Evolutionary conservation across 2,888 invertebrate genomes (phyloP).

Genomic region (Ecliptopera silaceata): DNA sequence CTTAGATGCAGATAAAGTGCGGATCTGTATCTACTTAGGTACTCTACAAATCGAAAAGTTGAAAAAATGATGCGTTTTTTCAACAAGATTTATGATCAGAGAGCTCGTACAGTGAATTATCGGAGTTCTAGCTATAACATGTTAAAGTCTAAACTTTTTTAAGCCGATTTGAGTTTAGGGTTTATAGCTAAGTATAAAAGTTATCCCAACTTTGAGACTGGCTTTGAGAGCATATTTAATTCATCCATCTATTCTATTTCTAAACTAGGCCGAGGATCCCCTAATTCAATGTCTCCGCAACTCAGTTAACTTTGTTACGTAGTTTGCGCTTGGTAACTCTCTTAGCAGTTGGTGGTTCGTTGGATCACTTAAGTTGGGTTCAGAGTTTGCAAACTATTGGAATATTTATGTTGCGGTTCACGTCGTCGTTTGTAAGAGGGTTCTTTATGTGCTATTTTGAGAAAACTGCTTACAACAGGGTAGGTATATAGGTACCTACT

Average conservation of each 20-base stretch:
- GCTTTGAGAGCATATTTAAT: conserved; percentile 18
- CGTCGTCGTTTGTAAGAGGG: conserved; percentile 2
- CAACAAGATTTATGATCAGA: too few relatives aligned
- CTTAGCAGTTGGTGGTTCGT: conserved; percentile 40
- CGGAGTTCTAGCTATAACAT: background rate
- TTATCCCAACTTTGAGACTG: background rate
- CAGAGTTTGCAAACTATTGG: conserved; percentile 25
- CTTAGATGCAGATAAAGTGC: too few relatives aligned
- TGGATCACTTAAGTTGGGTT: conserved; percentile 43
- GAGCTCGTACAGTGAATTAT: background rate
- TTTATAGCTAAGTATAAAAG: background rate
- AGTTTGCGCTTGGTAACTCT: conserved; percentile 38
- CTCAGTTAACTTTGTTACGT: conserved; percentile 45
- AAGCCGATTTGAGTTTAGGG: background rate
- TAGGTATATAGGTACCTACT: too few relatives aligned
- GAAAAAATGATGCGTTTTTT: background rate
- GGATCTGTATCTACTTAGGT: too few relatives aligned
- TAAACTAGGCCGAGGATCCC: conserved; percentile 21
- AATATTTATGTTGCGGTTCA: conserved; percentile 19
- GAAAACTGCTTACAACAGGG: too few relatives aligned
- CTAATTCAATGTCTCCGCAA: conserved; percentile 39
- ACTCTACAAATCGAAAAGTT: too few relatives aligned
- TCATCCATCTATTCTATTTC: conserved; percentile 15
- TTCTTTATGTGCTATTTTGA: conserved; percentile 2
- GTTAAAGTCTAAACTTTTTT: background rate